Evolutionary conservation across 2,113 vertebrate species (phyloP).

Genomic region (Bettongia penicillata): DNA sequence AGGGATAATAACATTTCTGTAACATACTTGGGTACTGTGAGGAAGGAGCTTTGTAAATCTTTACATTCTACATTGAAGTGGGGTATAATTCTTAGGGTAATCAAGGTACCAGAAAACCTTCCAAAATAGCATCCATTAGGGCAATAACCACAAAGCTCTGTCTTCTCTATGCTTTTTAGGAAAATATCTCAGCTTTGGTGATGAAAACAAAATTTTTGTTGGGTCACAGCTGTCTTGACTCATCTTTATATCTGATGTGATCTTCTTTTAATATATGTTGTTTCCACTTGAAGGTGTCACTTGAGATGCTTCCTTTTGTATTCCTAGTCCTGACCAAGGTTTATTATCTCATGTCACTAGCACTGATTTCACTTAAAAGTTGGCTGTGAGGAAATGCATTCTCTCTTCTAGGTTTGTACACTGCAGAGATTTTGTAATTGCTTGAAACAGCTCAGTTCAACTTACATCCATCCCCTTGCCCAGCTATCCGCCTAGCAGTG

Average conservation of each 20-base stretch:
- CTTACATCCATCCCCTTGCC: not conserved
- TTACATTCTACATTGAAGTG: not conserved
- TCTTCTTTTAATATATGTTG: not conserved
- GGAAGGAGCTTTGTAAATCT: not conserved
- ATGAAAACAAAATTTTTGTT: not conserved
- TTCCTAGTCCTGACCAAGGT: not conserved
- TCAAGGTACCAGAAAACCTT: not conserved
- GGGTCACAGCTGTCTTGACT: not conserved
- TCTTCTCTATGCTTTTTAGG: not conserved
- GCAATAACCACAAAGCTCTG: not conserved
- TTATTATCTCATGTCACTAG: not conserved
- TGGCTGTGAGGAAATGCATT: too few species aligned
- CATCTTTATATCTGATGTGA: not conserved
- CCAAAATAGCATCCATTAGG: not conserved
- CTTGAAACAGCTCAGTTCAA: not conserved
- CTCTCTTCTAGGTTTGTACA: not conserved
- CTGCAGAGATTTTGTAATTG: not conserved
- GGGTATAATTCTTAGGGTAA: not conserved
- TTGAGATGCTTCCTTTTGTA: not conserved
- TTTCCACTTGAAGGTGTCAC: not conserved
- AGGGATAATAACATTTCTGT: not conserved
- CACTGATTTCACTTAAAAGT: not conserved
- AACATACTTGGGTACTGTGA: not conserved
- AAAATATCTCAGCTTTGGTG: not conserved
- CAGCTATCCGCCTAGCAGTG: not conserved